Evolutionary conservation across 2,797 vertebrate genomes (phyloP), one percentile per base, ranked within the genome.

Genomic region (Pelodytes ibericus): DNA sequence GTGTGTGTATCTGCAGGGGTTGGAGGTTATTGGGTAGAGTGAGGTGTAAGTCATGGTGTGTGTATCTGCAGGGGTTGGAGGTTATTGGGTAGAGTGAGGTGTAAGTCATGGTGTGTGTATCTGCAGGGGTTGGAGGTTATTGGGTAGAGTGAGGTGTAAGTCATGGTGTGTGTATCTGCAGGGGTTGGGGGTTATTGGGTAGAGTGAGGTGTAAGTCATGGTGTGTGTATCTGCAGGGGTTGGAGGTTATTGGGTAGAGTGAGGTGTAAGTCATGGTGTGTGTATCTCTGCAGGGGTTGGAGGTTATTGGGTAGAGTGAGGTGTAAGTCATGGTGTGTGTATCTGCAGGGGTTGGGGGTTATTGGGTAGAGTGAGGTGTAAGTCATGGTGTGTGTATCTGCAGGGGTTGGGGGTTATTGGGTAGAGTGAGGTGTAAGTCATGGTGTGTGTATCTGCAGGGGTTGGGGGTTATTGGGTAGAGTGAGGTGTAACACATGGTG

Each of bases 321-420:
- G 51, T 87, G 92, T 74, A 94, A 94, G 81, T 5, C 51, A 0
- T 4, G 2, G 18, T n/a, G 20, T 61, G 15, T 59, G 2, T 51
- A 4, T 2, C 15, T 44, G 13, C 80, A 96, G 95, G 95, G 94
- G 72, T 87, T 96, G 77, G 95, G 96, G 82, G 29, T 88, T 97
- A 0, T 80, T 96, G 74, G 95, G 94, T 51, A 94, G 92, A 0
- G 94, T 97, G 83, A 94, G 96, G 51, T 87, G 92, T 74, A 94
- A 94, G 81, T 5, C 51, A 0, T 4, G 2, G 18, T n/a, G 20
- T 61, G 15, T 59, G 2, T 51, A 4, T 2, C 15, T 44, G 13
- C 80, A 96, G 95, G 95, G 94, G 72, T 87, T 96, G 77, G 95
- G 96, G 82, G 29, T 88, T 97, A 0, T 80, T 96, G 74, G 95